Evolutionary conservation across 2,113 vertebrate species (phyloP), one percentile per base, ranked within the genome.

Genomic region (Dipodomys spectabilis): DNA sequence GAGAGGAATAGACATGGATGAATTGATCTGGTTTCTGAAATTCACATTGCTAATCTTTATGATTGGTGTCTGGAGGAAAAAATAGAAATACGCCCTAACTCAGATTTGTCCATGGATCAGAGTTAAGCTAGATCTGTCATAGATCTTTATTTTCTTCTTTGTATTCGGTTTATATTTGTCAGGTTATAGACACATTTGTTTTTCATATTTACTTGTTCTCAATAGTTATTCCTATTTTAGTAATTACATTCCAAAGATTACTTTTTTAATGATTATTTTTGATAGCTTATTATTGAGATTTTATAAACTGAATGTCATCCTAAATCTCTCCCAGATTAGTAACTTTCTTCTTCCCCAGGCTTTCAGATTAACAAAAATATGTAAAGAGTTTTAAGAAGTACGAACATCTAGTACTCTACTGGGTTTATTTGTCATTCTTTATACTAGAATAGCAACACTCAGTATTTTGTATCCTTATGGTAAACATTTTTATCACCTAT

Each of bases 121-220:
- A 28, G 73, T 72, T 72, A 75, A 45, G 49, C 32, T 57, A 19
- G 5, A 0, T 7, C 16, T 28, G 10, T 53, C 45, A 2, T 73
- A 60, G 12, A 25, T 0, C 5, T 92, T 80, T 2, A 53, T 90
- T 92, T 92, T 74, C 64, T 89, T 68, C 39, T n/a, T 83, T 2
- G 2, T 57, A 13, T 64, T 71, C 83, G 75, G 3, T 25, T 30
- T 39, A n/a, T 67, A 6, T 77, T 71, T 82, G 4, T 65, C 64
- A 83, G 69, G 30, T 78, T 92, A 53, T 90, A 23, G 27, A 96
- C 74, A 44, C 25, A 77, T 71, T 72, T 15, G 4, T 68, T 80
- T 84, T 45, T 82, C 74, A 44, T 45, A 74, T 77, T 49, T 23
- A 67, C 19, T 74, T 22, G 22, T 39, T 0, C 27, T 74, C 77